Evolutionary conservation across 2,888 invertebrate genomes (phyloP), one percentile per base, ranked within the genome.

Genomic region (Drosophila anomalata): DNA sequence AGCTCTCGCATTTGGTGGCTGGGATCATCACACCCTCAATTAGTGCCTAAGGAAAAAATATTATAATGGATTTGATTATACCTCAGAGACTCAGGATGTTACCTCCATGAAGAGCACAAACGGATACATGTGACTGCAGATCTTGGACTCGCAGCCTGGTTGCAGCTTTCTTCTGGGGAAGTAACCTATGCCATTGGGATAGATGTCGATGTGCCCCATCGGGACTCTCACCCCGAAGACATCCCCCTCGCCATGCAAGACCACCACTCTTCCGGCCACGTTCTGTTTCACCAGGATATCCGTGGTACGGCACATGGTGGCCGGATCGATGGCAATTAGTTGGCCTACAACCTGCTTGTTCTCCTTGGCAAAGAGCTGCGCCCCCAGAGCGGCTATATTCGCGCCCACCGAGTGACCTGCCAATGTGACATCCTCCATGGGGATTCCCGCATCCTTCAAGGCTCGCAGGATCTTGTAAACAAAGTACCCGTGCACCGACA

Each of bases 391-490:
- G 0, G 90, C 90, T n/a, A 90, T 89, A 73, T 91, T 91, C 0
- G 90, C 90, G 4, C 91, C 91, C 29, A 90, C 90, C 6, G 91
- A 91, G 39, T 91, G 91, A 1, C 90, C 91, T 0, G 82, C 89
- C 39, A 91, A 36, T 0, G 80, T 90, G 0, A 90, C 78, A 42
- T 89, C 78, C 36, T 71, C 57, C 0, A 81, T 53, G 0, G 61
- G 42, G 2, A 90, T 60, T 11, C 88, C 90, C 1, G 83, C 75
- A 14, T 75, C 72, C 0, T 51, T 59, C 0, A 90, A 68, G 1
- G 82, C 79, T 5, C 55, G 71, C 5, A 91, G 24, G 3, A 90
- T 69, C 46, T 88, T 88, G 5, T 84, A 76, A 7, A 90, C 72
- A 56, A 89, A 89, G 31, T 89, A 90, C 5, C 84, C 90, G 41